Percentiles rank a stretch among this genome's conserved stretches.
Conservation (phyloP, 2,888 invertebrate species). For the Trissoscelio sp. region DNA sequence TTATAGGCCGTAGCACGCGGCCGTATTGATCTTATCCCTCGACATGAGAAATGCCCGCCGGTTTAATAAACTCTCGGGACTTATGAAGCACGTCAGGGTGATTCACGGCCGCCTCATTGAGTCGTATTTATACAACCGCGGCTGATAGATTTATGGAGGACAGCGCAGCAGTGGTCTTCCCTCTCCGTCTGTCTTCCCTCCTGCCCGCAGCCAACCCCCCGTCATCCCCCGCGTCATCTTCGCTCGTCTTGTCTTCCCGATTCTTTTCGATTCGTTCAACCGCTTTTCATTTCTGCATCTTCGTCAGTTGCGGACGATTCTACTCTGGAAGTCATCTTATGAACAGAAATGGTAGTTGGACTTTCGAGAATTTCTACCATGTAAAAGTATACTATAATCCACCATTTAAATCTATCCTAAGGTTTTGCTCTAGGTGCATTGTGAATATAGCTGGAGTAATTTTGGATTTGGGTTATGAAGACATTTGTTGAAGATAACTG, state of each 20-base stretch:
- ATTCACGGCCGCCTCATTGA: constrained; percentile 84
- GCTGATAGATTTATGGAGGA: constrained; percentile 84
- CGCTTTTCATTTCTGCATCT: constrained; percentile 68
- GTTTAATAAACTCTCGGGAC: constrained; percentile 84
- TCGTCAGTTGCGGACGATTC: constrained; percentile 41
- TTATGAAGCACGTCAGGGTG: constrained; percentile 84
- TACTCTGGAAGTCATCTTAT: constrained; percentile 7
- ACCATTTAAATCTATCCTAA: too few relatives aligned
- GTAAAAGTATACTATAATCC: too few relatives aligned
- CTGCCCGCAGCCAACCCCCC: constrained; percentile 68
- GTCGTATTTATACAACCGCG: constrained; percentile 84
- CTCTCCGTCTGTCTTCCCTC: constrained; percentile 68
- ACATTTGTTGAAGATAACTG: constrained; percentile 29
- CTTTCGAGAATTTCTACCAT: too few relatives aligned
- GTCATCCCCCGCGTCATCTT: constrained; percentile 69
- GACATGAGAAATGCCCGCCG: constrained; percentile 84
- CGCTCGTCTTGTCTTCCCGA: constrained; percentile 68
- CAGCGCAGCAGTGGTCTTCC: constrained; percentile 82
- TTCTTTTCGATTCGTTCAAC: constrained; percentile 68
- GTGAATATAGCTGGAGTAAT: background rate
- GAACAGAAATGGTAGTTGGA: background rate
- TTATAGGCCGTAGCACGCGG: constrained; percentile 79
- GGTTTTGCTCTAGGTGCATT: too few relatives aligned
- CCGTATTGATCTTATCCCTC: constrained; percentile 84
- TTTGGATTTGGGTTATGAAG: constrained; percentile 32